phyloP scores from a whole-genome alignment of 2,113 vertebrate species.

The Brevimyrus niger region DNA sequence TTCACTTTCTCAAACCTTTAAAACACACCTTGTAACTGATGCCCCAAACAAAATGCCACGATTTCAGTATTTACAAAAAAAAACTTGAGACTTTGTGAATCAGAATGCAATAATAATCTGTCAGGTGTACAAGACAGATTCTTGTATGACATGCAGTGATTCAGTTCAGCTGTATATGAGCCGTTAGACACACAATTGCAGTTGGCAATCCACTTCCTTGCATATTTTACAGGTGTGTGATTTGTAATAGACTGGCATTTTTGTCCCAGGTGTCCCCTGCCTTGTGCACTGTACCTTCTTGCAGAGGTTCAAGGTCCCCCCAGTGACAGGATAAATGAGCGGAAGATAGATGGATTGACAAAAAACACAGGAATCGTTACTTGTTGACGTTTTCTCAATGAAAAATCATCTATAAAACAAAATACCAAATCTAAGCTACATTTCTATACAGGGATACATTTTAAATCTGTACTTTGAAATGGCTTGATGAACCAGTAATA shows the following conservation, averaged over 20 bases:
- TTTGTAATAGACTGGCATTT: neutral
- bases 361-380: neutral
- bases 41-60: neutral
- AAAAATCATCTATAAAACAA: neutral
- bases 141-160: neutral
- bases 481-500: neutral
- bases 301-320: neutral
- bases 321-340: neutral
- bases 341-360: neutral
- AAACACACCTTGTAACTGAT: neutral
- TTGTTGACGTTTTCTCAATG: neutral
- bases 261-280: too few relatives aligned
- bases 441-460: neutral
- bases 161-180: neutral
- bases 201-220: neutral
- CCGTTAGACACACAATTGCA: neutral
- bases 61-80: neutral
- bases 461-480: neutral
- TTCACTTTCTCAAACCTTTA: neutral
- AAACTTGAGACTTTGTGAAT: neutral
- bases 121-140: neutral
- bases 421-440: neutral
- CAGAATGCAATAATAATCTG: slow-evolving; percentile 3
- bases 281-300: neutral
- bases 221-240: neutral